phyloP scores from a whole-genome alignment of 2,888 invertebrate species.

The Nymphalis c-album region DNA sequence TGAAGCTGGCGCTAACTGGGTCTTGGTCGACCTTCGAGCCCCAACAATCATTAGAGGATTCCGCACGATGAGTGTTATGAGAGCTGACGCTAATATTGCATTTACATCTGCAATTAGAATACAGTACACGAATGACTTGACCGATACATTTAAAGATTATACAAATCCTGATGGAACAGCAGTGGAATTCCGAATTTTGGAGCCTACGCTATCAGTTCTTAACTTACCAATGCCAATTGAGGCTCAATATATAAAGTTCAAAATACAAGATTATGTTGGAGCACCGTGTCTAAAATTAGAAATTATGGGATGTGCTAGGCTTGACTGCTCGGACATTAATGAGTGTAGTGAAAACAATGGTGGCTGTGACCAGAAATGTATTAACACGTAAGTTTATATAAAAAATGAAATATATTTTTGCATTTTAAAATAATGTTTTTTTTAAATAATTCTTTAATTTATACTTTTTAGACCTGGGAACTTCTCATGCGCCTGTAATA shows the following conservation, averaged over 20 bases:
- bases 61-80: constrained; percentile 92
- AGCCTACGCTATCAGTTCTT: constrained; percentile 93
- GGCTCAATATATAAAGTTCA: constrained; percentile 92
- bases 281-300: constrained; percentile 95
- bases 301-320: constrained; percentile 94
- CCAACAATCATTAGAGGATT: constrained; percentile 95
- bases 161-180: constrained; percentile 96
- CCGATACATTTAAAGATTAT: constrained; percentile 94
- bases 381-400: constrained; percentile 83
- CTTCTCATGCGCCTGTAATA: constrained; percentile 93
- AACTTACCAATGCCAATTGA: constrained; percentile 95
- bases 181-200: constrained; percentile 94
- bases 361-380: constrained; percentile 95
- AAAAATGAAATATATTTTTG: background rate
- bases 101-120: constrained; percentile 95
- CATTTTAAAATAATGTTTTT: background rate
- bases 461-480: constrained; percentile 86
- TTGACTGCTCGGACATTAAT: constrained; percentile 94
- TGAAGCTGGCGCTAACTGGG: constrained; percentile 94
- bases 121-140: constrained; percentile 93
- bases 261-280: constrained; percentile 92
- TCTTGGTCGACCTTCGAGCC: constrained; percentile 91
- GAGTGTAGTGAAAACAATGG: constrained; percentile 93
- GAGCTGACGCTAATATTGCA: constrained; percentile 90
- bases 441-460: background rate